Evolutionary conservation across 2,113 vertebrate genomes (phyloP), one percentile per base, ranked within the genome.

Genomic region (Turdus rufiventris): DNA sequence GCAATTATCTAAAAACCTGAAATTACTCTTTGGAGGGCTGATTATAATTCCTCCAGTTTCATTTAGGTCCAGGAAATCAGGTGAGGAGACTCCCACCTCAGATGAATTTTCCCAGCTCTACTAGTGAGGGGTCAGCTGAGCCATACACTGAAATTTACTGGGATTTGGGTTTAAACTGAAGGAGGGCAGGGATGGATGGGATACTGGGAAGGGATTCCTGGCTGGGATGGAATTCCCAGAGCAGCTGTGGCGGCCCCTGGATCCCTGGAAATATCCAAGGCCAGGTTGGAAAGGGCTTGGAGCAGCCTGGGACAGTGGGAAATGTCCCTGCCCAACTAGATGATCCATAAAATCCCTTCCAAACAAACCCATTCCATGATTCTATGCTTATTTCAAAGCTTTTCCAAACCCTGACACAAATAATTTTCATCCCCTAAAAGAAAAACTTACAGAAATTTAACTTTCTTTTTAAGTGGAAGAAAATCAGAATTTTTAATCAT

Each of bases 1-100:
- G 11, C 7, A 11, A 43, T 53, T 2, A 9, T 18, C 14, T 18
- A 65, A 34, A 53, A 63, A 18, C 0, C 8, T 18, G 12, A 18
- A 53, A 65, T 54, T 53, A 11, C 14, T 10, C 14, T 23, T 43
- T 21, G 18, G 19, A 43, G 24, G 18, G 31, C 3, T 9, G 29
- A 24, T 29, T 29, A 8, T 7, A 12, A 34, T 29, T 65, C 31
- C 38, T 14, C 19, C 75, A 14, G 19, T 43, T 65, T 34, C 18
- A 34, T n/a, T 43, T 18, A 23, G 18, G 5, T 4, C 7, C 29
- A 50, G 58, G 28, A 42, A 42, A 26, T 28, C 2, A 17, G 5
- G 11, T 18, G 60, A 78, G 60, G 48, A 18, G 38, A 43, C 18
- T 34, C 33, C 25, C 53, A 34, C 33, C 10, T 43, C 5, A 14